Evolutionary conservation across 2,113 vertebrate genomes (phyloP), one percentile per base, ranked within the genome.

Genomic region (Candoia aspera): DNA sequence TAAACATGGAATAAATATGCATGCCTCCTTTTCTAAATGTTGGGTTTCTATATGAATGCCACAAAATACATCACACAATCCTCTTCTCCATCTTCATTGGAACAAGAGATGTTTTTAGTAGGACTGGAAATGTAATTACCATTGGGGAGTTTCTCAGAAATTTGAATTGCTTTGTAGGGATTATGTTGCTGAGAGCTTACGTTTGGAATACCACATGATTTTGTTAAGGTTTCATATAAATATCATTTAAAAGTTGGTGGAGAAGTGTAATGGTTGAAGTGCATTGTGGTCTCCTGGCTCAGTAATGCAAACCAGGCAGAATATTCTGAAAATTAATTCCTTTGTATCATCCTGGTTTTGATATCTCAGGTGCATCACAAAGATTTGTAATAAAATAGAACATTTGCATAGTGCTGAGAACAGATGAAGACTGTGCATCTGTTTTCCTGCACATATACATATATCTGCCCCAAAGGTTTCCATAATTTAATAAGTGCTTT

Each of bases 391-490:
- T 92, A 55, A 92, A 89, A 89, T 46, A 53, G n/a, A 92, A 17
- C 79, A 90, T 92, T 92, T 90, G 87, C 91, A 92, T 90, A 92
- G 58, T 57, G 33, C 79, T 90, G 83, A 89, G 87, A n/a, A 68
- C 84, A 79, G 88, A 89, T 84, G 49, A 89, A 89, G 49, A 5
- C 49, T 6, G 13, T 24, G 54, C 88, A 79, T 90, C 84, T 92
- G 84, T 79, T 90, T 86, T 42, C 37, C 33, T 57, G 87, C 58
- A 26, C 8, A 88, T 58, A 58, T 84, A 3, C 26, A 53, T 33
- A 5, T 79, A 84, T 84, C 84, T 94, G 94, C 94, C 94, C 94
- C 93, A 88, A 92, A 94, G 96, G 90, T 93, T 93, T 89, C 92
- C 0, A 0, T 94, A 93, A 94, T 95, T 95, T 94, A 96, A 94